These are phyloP conservation scores for Anolis carolinensis DNA, from an alignment of 2,113 vertebrate genomes.

Conservation along the genomic window DNA sequence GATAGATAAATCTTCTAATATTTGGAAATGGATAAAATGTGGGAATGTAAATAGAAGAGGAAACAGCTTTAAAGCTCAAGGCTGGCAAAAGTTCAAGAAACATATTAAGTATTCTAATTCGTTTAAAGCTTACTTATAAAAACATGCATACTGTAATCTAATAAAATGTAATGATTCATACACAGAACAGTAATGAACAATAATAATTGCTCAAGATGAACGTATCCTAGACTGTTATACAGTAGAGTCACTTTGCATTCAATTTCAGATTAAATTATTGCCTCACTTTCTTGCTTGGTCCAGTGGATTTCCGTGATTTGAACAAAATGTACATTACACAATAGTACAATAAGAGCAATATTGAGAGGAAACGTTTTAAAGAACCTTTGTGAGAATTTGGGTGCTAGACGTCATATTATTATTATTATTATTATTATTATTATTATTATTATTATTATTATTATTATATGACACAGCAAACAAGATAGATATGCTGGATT, in stretches of 20 bases:
- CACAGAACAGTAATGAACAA: slow-evolving; percentile 66
- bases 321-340: slow-evolving; percentile 33
- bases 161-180: slow-evolving; percentile 65
- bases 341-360: slow-evolving; percentile 8
- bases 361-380: slow-evolving; percentile 52
- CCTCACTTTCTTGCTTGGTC: slow-evolving; percentile 51
- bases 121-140: slow-evolving; percentile 70
- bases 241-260: slow-evolving; percentile 51
- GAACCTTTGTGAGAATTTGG: slow-evolving; percentile 56
- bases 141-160: slow-evolving; percentile 59
- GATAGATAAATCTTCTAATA: slow-evolving; percentile 80
- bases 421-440: too few relatives aligned
- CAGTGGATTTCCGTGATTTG: slow-evolving; percentile 41
- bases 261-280: slow-evolving; percentile 62
- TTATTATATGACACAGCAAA: too few relatives aligned
- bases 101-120: slow-evolving; percentile 78
- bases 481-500: too few relatives aligned
- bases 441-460: too few relatives aligned
- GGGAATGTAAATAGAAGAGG: slow-evolving; percentile 74
- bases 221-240: slow-evolving; percentile 29
- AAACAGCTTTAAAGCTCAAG: slow-evolving; percentile 59
- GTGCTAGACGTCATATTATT: neutral
- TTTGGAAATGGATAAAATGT: slow-evolving; percentile 82
- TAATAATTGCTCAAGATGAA: slow-evolving; percentile 60
- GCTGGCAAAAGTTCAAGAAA: slow-evolving; percentile 79